Percentiles rank a stretch among this genome's conserved stretches.
Evolutionary conservation across 2,888 invertebrate genomes (phyloP).

Genomic region (Tenthredo amoena): DNA sequence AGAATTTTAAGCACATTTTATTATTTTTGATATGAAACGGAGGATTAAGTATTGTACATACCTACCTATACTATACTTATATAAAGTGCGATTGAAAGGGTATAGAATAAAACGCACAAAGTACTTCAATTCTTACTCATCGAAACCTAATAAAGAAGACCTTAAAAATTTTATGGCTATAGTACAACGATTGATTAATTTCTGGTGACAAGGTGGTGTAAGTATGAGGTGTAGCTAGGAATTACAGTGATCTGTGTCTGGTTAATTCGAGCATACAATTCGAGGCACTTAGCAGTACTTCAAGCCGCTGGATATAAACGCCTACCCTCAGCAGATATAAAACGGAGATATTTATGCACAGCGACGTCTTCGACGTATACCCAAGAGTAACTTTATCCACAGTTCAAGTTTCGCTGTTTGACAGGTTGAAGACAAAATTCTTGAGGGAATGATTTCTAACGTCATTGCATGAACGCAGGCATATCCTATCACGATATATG

Average conservation of each 20-base stretch:
- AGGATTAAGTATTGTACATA: background rate
- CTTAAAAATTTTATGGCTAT: background rate
- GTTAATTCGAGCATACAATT: background rate
- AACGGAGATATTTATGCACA: conserved; percentile 24
- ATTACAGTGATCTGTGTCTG: background rate
- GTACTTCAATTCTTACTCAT: background rate
- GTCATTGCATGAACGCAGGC: background rate
- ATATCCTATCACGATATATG: too few species aligned
- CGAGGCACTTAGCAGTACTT: conserved; percentile 7
- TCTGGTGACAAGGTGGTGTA: background rate
- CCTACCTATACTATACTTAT: background rate
- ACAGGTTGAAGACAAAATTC: background rate
- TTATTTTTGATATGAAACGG: conserved; percentile 1
- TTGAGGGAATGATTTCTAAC: background rate
- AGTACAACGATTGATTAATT: background rate
- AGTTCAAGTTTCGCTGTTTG: background rate
- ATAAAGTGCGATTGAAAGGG: background rate
- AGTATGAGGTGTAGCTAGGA: background rate
- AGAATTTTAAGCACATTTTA: conserved; percentile 17
- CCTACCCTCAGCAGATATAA: background rate
- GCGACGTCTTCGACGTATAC: background rate
- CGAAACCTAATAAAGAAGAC: background rate
- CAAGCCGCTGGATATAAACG: background rate
- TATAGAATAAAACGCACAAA: background rate
- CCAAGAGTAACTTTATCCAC: background rate